Conservation (phyloP, 2,888 invertebrate genomes). For the Heteropelma amictum region DNA sequence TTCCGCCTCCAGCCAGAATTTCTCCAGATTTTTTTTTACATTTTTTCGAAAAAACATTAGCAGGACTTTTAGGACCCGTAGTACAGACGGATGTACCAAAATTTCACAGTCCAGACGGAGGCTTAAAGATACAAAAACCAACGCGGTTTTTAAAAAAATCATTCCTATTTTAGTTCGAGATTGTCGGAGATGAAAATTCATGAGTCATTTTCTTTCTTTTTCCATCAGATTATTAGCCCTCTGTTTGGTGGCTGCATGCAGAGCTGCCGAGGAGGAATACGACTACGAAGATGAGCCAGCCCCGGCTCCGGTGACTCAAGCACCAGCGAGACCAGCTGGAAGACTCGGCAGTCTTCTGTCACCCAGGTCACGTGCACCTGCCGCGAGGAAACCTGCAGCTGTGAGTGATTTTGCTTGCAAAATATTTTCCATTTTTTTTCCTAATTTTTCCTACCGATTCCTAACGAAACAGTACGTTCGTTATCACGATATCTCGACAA, state of each 20-base stretch:
- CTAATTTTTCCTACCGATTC: too few relatives aligned
- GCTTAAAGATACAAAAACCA: too few relatives aligned
- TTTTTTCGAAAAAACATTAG: too few relatives aligned
- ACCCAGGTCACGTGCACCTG: slow-evolving; percentile 63
- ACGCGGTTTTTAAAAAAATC: neutral
- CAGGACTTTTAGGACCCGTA: too few relatives aligned
- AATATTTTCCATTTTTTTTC: neutral
- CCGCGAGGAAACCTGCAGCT: slow-evolving; percentile 62
- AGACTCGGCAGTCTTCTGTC: slow-evolving; percentile 67
- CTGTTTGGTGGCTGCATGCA: slow-evolving; percentile 65
- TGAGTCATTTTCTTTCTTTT: neutral
- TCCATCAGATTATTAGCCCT: slow-evolving; percentile 67
- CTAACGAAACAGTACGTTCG: too few relatives aligned
- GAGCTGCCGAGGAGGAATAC: slow-evolving; percentile 70
- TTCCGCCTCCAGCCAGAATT: too few relatives aligned
- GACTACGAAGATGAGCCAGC: slow-evolving; percentile 70
- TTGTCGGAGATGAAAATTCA: too few relatives aligned
- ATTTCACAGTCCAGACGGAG: too few relatives aligned
- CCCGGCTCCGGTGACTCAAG: slow-evolving; percentile 65
- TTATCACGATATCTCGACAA: too few relatives aligned
- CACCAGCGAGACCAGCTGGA: slow-evolving; percentile 64
- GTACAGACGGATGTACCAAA: too few relatives aligned
- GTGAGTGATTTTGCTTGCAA: slow-evolving; percentile 55
- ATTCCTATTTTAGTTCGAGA: neutral
- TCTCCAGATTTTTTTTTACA: too few relatives aligned